These are phyloP conservation scores for Stichodactyla helianthus DNA, from an alignment of 64 coral and sea anemone species.

Conservation along the genomic window DNA sequence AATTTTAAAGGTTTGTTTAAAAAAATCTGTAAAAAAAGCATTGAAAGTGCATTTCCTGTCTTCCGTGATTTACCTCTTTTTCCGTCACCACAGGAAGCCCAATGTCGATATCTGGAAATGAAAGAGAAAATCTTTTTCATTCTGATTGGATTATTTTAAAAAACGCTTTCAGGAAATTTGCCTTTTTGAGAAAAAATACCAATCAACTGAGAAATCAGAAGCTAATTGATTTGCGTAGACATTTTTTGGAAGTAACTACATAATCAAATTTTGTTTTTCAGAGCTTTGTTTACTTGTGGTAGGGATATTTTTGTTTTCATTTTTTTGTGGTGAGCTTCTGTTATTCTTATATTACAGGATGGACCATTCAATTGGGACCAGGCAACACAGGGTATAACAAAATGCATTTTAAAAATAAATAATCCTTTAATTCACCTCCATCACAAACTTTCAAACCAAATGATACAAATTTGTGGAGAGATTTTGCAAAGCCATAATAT, in stretches of 20 bases:
- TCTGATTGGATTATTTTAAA: too few relatives aligned
- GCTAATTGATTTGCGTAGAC: too few relatives aligned
- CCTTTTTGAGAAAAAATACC: too few relatives aligned
- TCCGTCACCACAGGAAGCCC: neutral
- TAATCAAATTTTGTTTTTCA: too few relatives aligned
- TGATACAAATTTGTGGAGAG: too few relatives aligned
- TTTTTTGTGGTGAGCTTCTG: too few relatives aligned
- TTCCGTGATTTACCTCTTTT: neutral
- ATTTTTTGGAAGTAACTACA: too few relatives aligned
- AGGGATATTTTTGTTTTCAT: neutral
- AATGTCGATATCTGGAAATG: neutral
- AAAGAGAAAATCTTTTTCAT: neutral
- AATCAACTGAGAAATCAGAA: too few relatives aligned
- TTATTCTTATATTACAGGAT: conserved; percentile 27
- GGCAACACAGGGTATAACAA: conserved; percentile 69
- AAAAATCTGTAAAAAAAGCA: neutral
- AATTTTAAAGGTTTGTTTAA: neutral
- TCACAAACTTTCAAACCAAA: too few relatives aligned
- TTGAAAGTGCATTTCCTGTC: neutral
- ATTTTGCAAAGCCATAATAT: too few relatives aligned
- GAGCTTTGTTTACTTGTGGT: neutral
- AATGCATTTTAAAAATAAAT: neutral
- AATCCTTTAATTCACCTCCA: neutral
- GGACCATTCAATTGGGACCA: conserved; percentile 85
- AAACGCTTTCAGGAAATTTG: too few relatives aligned